Evolutionary conservation across 2,797 vertebrate species (phyloP).

Genomic region (Glossophaga mutica): DNA sequence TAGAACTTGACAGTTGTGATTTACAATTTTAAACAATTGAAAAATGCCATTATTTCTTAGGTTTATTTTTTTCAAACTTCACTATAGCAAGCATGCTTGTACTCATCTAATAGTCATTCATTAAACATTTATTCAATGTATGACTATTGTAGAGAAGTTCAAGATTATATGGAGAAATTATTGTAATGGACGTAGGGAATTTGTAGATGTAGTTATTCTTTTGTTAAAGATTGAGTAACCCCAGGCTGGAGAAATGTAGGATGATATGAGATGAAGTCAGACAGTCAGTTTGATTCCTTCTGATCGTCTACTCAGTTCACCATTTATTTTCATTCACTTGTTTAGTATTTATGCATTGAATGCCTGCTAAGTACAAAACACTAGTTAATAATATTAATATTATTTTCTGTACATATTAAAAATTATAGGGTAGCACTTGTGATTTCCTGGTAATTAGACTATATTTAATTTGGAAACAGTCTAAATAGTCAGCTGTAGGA

Average conservation of each 20-base stretch:
- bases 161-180: constrained; percentile 39
- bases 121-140: constrained; percentile 17
- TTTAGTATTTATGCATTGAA: constrained; percentile 30
- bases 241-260: background rate
- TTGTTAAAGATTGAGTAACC: constrained; percentile 23
- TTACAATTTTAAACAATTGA: constrained; percentile 29
- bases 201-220: constrained; percentile 20
- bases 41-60: constrained; percentile 38
- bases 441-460: constrained; percentile 46
- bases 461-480: constrained; percentile 10
- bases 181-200: constrained; percentile 28
- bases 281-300: constrained; percentile 42
- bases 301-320: background rate
- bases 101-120: constrained; percentile 27
- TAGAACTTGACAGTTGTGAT: constrained; percentile 23
- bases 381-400: constrained; percentile 30
- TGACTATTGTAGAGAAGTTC: background rate
- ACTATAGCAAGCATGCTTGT: background rate
- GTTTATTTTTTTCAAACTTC: constrained; percentile 11
- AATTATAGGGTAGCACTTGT: constrained; percentile 14
- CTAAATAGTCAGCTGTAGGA: constrained; percentile 3
- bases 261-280: background rate
- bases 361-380: constrained; percentile 1
- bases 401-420: constrained; percentile 32
- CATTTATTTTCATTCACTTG: background rate